These are phyloP conservation scores for Dione juno DNA, from an alignment of 2,888 invertebrate species.

Conservation along the genomic window DNA sequence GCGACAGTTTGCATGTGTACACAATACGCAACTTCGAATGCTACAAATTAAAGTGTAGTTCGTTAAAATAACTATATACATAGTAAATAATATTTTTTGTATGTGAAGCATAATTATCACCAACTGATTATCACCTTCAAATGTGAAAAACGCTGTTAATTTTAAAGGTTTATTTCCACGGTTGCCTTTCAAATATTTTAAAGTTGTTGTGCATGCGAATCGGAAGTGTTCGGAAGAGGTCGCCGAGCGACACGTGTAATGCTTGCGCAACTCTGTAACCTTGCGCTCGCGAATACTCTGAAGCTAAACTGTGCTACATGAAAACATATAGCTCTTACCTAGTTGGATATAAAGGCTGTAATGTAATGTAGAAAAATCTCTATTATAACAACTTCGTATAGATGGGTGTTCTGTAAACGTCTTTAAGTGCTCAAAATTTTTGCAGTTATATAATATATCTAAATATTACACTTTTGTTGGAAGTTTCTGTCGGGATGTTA, in stretches of 20 bases:
- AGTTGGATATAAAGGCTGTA: slow-evolving; percentile 7
- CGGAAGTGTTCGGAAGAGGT: slow-evolving; percentile 80
- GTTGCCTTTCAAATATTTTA: slow-evolving; percentile 69
- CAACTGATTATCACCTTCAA: slow-evolving; percentile 44
- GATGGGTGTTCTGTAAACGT: neutral
- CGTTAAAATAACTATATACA: neutral
- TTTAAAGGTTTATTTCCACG: slow-evolving; percentile 62
- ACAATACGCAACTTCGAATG: slow-evolving; percentile 12
- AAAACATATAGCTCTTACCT: slow-evolving; percentile 32
- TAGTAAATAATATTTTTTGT: slow-evolving; percentile 1
- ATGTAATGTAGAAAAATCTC: neutral
- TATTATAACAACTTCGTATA: slow-evolving; percentile 7
- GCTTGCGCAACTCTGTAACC: slow-evolving; percentile 75
- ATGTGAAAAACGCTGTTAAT: slow-evolving; percentile 36
- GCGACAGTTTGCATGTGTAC: slow-evolving; percentile 43
- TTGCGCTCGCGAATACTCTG: slow-evolving; percentile 77
- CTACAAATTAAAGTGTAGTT: slow-evolving; percentile 8
- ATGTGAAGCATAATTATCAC: neutral
- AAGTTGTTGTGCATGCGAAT: slow-evolving; percentile 75
- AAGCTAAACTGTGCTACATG: slow-evolving; percentile 23
- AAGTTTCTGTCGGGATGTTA: neutral
- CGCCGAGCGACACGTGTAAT: slow-evolving; percentile 72
- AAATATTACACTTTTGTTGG: neutral
- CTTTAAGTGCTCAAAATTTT: neutral
- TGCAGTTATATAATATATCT: neutral